These are phyloP conservation scores for Hirundo rustica DNA, from an alignment of 2,797 vertebrate species.

Conservation along the genomic window DNA sequence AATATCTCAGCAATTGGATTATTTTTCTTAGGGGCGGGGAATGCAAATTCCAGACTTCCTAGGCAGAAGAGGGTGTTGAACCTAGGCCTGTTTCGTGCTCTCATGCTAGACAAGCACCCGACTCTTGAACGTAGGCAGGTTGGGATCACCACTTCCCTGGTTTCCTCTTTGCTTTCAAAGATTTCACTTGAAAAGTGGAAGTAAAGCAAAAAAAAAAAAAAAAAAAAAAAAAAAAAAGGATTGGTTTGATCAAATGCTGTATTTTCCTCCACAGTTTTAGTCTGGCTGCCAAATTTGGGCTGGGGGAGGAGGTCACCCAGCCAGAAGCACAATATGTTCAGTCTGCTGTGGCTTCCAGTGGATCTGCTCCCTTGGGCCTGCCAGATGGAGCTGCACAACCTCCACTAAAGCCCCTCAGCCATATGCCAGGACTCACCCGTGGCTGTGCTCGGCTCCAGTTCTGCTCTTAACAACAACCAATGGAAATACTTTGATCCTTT, in stretches of 20 bases:
- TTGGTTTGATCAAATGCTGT: not conserved
- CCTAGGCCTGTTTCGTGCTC: not conserved
- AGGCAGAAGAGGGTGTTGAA: not conserved
- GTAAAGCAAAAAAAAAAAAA: not conserved
- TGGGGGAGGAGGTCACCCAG: not conserved
- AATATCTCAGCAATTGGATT: not conserved
- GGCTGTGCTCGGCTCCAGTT: not conserved
- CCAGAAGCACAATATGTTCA: slow-evolving; percentile 10
- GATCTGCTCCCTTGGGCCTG: not conserved
- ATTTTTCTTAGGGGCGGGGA: not conserved
- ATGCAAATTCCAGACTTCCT: not conserved
- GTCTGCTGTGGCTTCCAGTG: not conserved
- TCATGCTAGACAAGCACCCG: not conserved
- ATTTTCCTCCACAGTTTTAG: not conserved
- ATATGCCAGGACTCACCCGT: not conserved
- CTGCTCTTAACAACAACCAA: not conserved
- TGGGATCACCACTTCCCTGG: not conserved
- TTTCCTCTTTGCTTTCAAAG: not conserved
- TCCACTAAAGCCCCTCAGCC: not conserved
- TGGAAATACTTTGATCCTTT: not conserved
- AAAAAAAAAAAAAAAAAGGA: too few species aligned
- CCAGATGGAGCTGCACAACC: slow-evolving; percentile 15
- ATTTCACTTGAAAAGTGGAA: not conserved
- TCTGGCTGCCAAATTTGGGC: slow-evolving; percentile 1
- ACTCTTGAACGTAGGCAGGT: fast-evolving